Base-by-base conservation (phyloP, 2,113 vertebrate species). In the Plectropomus leopardus region DNA sequence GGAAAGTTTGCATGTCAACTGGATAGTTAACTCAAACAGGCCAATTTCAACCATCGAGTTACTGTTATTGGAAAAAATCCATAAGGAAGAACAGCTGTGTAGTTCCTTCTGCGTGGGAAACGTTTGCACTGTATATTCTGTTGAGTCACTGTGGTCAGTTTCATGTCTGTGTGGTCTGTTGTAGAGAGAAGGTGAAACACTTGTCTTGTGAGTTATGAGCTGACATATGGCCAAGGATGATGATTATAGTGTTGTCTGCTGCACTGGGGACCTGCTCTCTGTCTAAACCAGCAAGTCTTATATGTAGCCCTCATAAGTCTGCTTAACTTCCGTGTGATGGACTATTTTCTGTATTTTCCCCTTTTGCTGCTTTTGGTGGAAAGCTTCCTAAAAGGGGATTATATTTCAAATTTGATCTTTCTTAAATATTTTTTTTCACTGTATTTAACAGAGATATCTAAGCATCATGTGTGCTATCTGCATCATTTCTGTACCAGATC, bases 161-260 rank as follows among this genome's bases (percentile, higher is more conserved):
- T 7, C 13, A 24, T 60, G 36, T 63, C 64, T 70, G 42, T 70
- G 42, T 5, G 13, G 1, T 36, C 36, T 16, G 24, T 30, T 2
- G 63, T 14, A 48, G 44, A 15, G 26, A 32, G 45, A 32, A 4
- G 32, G 26, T 47, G 26, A 63, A 76, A 67, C 28, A 42, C 8
- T 65, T 15, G n/a, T 28, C 23, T 13, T 48, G 36, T 53, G 40
- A 72, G 42, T 76, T 64, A 61, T 69, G 36, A 84, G 24, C 61
- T 68, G 72, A 58, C 10, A 42, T 64, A 32, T 3, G 6, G 55
- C 61, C 59, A 34, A 79, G 28, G 47, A 54, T 24, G 7, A 54
- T 58, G 61, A 15, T 51, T 1, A 24, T 30, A 10, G 48, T 63
- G 67, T 4, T 50, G 3, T 34, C 21, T 50, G 19, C 4, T 19